Base-by-base conservation (phyloP, 1,140 invertebrate species). In the Macrobrachium nipponense region DNA sequence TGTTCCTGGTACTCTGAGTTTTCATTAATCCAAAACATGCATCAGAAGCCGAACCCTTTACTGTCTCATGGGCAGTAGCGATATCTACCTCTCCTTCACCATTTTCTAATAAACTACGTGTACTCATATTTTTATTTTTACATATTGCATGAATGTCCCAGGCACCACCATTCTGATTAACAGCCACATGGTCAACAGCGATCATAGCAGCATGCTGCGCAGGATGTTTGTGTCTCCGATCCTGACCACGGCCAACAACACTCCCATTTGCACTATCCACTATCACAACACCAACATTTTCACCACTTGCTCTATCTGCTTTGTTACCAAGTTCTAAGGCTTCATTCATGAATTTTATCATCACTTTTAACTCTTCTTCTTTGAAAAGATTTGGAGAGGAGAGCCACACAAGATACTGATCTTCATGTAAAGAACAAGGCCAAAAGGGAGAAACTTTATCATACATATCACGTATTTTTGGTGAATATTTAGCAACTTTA, bases 141-240 rank as follows among this genome's bases (percentile, higher is more conserved):
- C 12, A 10, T 51, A 51, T 51, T 10, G 7, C 51, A 51, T 51
- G 51, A 51, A 51, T 51, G 51, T 51, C 51, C 95, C 95, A 97
- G 36, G 93, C 94, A 5, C 96, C 96, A 0, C 96, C 96, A 62
- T 95, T 94, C 91, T 98, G 97, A 23, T 93, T 93, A 87, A 92
- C 92, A 0, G 97, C 96, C 0, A 98, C 95, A 83, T 95, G 92
- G 91, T 98, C 97, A 64, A 98, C 93, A 8, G 95, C 95, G 0
- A 96, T 90, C 95, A 98, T 98, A 0, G 94, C 92, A 58, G 96
- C 94, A 92, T 99, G 98, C 91, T 95, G 94, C 68, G 96, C 92
- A 0, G 96, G 95, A 92, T 97, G 95, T 5, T 90, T 86, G 70
- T 91, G 70, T 81, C 94, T 91, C 82, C 92, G 90, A 89, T 95